Conservation (phyloP, 1,140 invertebrate genomes). For the Micrasema minimum region DNA sequence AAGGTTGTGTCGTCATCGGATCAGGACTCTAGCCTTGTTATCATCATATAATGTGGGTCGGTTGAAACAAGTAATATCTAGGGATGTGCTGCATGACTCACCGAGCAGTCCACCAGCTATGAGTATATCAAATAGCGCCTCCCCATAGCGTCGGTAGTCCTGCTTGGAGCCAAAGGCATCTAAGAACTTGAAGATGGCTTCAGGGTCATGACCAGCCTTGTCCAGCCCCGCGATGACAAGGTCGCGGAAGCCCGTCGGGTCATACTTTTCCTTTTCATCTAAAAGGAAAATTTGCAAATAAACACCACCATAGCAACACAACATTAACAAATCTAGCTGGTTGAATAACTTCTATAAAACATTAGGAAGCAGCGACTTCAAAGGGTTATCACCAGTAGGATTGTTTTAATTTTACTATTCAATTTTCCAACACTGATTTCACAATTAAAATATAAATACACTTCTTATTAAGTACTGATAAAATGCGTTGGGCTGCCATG, state of each 20-base stretch:
- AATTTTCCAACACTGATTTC: slow-evolving; percentile 59
- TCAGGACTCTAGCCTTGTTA: slow-evolving; percentile 65
- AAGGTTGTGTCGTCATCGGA: slow-evolving; percentile 57
- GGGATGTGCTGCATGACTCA: no score
- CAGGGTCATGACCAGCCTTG: slow-evolving; percentile 91
- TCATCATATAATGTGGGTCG: slow-evolving; percentile 60
- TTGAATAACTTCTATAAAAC: not conserved
- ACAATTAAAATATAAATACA: slow-evolving; percentile 49
- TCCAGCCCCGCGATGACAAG: slow-evolving; percentile 92
- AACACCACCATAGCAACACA: not conserved
- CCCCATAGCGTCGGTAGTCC: slow-evolving; percentile 97
- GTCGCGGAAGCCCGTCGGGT: slow-evolving; percentile 97
- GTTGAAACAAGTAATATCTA: no score
- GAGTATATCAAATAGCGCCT: slow-evolving; percentile 96
- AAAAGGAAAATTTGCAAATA: not conserved
- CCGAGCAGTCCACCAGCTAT: slow-evolving; percentile 94
- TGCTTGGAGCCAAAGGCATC: slow-evolving; percentile 94
- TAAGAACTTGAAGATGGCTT: slow-evolving; percentile 93
- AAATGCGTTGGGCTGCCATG: no score
- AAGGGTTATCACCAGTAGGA: slow-evolving; percentile 64
- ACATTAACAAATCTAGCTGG: no score
- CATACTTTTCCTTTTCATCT: slow-evolving; percentile 99
- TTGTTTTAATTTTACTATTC: slow-evolving; percentile 52
- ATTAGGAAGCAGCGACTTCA: slow-evolving; percentile 67
- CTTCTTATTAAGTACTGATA: slow-evolving; percentile 54